These are phyloP conservation scores for Drosophila eohydei DNA, from an alignment of 2,888 invertebrate genomes.

Conservation along the genomic window DNA sequence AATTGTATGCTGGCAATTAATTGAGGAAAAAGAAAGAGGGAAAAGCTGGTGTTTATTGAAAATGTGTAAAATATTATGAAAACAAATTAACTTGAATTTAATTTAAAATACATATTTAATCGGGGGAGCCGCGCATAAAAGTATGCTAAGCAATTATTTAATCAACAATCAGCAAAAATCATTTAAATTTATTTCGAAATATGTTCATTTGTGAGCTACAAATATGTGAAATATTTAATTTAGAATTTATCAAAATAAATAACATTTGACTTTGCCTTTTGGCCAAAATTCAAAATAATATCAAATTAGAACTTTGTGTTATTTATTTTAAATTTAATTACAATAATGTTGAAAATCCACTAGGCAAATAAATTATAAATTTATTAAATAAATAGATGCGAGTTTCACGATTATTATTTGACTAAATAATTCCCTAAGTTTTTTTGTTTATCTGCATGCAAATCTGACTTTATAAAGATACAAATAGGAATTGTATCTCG, in stretches of 20 bases:
- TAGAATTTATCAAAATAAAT: background rate
- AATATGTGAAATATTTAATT: background rate
- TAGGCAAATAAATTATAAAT: no score
- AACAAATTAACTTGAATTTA: conserved; percentile 65
- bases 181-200: background rate
- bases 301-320: background rate
- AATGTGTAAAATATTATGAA: conserved; percentile 27
- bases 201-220: background rate
- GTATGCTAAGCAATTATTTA: conserved; percentile 21
- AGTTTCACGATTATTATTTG: no score
- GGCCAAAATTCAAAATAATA: background rate
- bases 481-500: no score
- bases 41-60: background rate
- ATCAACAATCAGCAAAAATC: background rate
- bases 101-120: conserved; percentile 48
- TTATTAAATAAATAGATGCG: no score
- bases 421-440: no score
- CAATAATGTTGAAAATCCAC: no score
- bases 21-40: conserved; percentile 46
- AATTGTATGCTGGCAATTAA: conserved; percentile 60
- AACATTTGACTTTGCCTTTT: background rate
- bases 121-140: conserved; percentile 12
- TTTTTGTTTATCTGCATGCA: no score
- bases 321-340: no score
- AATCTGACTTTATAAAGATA: no score